phyloP scores from a whole-genome alignment of 2,113 vertebrate species.

The Alligator mississippiensis region DNA sequence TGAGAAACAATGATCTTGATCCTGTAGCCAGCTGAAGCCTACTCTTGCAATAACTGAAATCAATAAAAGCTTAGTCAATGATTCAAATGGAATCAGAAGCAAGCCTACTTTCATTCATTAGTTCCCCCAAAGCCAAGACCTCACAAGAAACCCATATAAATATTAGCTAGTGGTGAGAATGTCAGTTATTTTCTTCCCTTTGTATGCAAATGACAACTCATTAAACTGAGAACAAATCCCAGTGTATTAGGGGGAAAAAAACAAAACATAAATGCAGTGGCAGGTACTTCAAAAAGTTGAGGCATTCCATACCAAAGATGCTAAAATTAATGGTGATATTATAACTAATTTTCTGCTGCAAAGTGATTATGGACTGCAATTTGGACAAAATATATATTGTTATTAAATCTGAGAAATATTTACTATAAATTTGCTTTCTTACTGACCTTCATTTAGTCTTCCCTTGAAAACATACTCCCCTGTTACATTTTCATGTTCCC shows the following conservation, averaged over 20 bases:
- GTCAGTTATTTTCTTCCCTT: background rate
- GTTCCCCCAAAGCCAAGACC: accelerated
- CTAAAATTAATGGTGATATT: accelerated
- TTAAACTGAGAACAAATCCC: background rate
- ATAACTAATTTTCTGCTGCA: background rate
- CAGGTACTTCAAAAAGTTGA: accelerated
- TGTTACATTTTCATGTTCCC: background rate
- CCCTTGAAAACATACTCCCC: background rate
- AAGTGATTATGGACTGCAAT: accelerated
- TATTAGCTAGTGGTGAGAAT: background rate
- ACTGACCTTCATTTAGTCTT: background rate
- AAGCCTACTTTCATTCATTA: background rate
- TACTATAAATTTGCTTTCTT: background rate
- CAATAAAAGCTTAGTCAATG: background rate
- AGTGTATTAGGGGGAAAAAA: background rate
- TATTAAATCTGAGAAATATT: background rate
- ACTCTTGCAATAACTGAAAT: background rate
- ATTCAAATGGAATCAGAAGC: accelerated
- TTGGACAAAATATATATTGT: background rate
- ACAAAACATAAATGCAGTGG: accelerated
- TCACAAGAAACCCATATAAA: accelerated
- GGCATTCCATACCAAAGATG: background rate
- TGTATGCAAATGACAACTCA: accelerated
- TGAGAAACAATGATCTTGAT: background rate
- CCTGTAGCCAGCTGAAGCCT: background rate